Evolutionary conservation across 2,888 invertebrate genomes (phyloP).

Genomic region (Trilocha varians): DNA sequence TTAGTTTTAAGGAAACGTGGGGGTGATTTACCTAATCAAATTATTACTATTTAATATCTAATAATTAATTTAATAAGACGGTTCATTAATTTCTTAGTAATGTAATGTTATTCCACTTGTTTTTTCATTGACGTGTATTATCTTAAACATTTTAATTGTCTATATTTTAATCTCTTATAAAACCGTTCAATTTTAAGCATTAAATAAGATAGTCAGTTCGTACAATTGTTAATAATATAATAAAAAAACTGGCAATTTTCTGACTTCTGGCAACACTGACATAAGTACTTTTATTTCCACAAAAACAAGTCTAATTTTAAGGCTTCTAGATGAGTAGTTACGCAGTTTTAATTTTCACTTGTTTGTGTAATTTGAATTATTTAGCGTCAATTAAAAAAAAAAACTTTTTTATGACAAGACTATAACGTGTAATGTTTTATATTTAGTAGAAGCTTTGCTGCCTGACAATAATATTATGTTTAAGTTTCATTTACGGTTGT

Average conservation of each 20-base stretch:
- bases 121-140: too few species aligned
- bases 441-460: conserved; percentile 48
- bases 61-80: background rate
- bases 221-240: too few species aligned
- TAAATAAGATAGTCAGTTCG: too few species aligned
- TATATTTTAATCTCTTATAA: too few species aligned
- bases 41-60: background rate
- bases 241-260: too few species aligned
- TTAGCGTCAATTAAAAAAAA: conserved; percentile 2
- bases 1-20: conserved; percentile 7
- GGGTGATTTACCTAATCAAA: background rate
- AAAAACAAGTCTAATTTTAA: background rate
- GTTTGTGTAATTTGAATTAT: conserved; percentile 10
- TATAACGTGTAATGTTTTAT: conserved; percentile 34
- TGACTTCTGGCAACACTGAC: too few species aligned
- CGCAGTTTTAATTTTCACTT: conserved; percentile 2
- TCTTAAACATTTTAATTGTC: too few species aligned
- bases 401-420: conserved; percentile 44
- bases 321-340: background rate
- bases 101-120: too few species aligned
- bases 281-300: conserved; percentile 8
- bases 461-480: conserved; percentile 53
- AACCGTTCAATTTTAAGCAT: too few species aligned
- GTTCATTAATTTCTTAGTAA: too few species aligned
- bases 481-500: conserved; percentile 29